These are phyloP conservation scores for Adelphocoris suturalis DNA, from an alignment of 2,888 invertebrate genomes.

Conservation along the genomic window DNA sequence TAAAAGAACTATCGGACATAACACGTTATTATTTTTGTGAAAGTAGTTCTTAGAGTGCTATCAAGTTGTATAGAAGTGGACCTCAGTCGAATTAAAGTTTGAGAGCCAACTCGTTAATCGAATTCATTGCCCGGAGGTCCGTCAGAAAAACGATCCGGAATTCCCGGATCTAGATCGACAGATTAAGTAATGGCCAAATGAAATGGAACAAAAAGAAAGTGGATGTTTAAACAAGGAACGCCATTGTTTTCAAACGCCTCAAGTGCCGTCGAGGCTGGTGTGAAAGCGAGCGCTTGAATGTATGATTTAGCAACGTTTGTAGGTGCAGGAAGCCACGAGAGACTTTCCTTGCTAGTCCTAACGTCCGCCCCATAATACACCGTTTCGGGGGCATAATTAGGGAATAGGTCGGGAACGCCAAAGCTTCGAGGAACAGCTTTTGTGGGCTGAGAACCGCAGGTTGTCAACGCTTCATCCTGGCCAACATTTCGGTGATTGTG, in stretches of 20 bases:
- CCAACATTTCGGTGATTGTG: neutral
- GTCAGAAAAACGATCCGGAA: neutral
- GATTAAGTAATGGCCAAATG: slow-evolving; percentile 49
- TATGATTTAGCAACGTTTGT: slow-evolving; percentile 33
- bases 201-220: slow-evolving; percentile 60
- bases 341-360: neutral
- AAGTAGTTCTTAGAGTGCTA: too few species aligned
- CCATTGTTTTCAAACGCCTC: slow-evolving; percentile 22
- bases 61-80: neutral
- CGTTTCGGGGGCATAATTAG: neutral
- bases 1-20: too few species aligned
- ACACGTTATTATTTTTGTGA: too few species aligned
- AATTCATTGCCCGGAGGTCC: neutral
- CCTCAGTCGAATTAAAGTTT: neutral
- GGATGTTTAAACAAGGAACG: slow-evolving; percentile 37
- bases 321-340: neutral
- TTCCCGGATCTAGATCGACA: slow-evolving; percentile 33
- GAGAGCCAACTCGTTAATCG: neutral
- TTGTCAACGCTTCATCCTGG: neutral
- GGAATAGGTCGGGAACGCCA: neutral
- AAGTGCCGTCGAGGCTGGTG: neutral
- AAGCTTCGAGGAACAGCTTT: neutral
- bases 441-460: neutral
- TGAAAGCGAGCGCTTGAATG: slow-evolving; percentile 29
- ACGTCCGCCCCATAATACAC: slow-evolving; percentile 25